Base-by-base conservation (phyloP, 2,888 invertebrate genomes). In the Acrocyrtus sp. region DNA sequence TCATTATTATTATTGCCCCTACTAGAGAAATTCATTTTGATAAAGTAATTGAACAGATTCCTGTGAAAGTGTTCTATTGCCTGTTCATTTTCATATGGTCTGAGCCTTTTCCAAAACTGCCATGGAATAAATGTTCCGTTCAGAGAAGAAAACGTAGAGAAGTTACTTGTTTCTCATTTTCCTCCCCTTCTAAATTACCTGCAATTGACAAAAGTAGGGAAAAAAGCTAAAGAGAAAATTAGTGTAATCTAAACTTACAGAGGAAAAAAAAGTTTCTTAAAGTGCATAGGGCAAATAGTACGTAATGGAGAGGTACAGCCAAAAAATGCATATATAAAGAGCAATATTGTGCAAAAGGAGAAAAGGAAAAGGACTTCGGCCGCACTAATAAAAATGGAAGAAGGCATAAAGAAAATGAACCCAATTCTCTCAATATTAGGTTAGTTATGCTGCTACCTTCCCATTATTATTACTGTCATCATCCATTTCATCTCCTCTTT, bases 381-480 rank as follows among this genome's bases (percentile, higher is more conserved):
- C n/a, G n/a, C n/a, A n/a, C n/a, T n/a, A n/a, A n/a, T 41, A 56
- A 12, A 22, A 48, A 4, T 66, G 43, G 66, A 66, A n/a, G n/a
- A 24, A 27, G 57, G 50, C 66, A 51, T 41, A 56, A 19, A 60
- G 68, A 53, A 24, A 67, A 54, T 53, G 61, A 61, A 61, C 58
- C 41, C 51, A 65, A 34, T 56, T 67, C 26, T n/a, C n/a, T 24
- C 24, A 51, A 34, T 34, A 34, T 34, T 34, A 34, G 5, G 12
- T 48, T 48, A 48, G 48, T 53, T 58, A 65, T 68, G 26, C 43
- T 41, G 57, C 68, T 61, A 61, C 56, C 62, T 62, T 43, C 24
- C 57, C 26, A 65, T 65, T 69, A 69, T 69, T 62, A 69, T 62
- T 50, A 62, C 62, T 69, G 69, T 62, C 69, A 69, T 69, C 69